Percentiles rank a stretch among this genome's conserved stretches.
These are phyloP conservation scores for Agriopis aurantiaria DNA, from an alignment of 2,888 invertebrate genomes.

Conservation along the genomic window DNA sequence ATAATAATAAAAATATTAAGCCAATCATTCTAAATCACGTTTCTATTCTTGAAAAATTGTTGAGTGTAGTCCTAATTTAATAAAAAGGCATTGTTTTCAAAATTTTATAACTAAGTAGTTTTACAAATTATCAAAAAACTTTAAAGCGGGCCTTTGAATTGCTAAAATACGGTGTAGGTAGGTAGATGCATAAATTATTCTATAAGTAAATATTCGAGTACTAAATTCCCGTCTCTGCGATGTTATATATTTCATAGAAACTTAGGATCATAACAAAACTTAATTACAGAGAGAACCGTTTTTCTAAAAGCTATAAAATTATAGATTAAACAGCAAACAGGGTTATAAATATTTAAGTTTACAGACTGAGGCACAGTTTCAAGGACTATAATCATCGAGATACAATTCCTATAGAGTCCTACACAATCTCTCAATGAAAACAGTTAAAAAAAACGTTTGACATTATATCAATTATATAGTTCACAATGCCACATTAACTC, in stretches of 20 bases:
- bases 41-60: too few relatives aligned
- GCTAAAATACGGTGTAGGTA: neutral
- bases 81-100: too few relatives aligned
- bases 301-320: slow-evolving; percentile 6
- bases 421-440: too few relatives aligned
- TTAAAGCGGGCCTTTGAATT: too few relatives aligned
- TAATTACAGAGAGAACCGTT: slow-evolving; percentile 6
- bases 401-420: neutral
- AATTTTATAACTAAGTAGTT: too few relatives aligned
- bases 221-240: neutral
- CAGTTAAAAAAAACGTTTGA: too few relatives aligned
- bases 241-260: slow-evolving; percentile 9
- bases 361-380: slow-evolving; percentile 3
- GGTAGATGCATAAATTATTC: neutral
- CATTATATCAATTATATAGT: too few relatives aligned
- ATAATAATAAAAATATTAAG: too few relatives aligned
- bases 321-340: neutral
- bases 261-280: slow-evolving; percentile 9
- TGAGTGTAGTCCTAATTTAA: too few relatives aligned
- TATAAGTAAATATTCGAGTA: neutral
- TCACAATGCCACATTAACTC: too few relatives aligned
- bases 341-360: slow-evolving; percentile 8
- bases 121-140: too few relatives aligned
- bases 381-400: neutral
- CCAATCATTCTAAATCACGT: too few relatives aligned